Conservation (phyloP, 2,797 vertebrate species). For the Sitta carolinensis region DNA sequence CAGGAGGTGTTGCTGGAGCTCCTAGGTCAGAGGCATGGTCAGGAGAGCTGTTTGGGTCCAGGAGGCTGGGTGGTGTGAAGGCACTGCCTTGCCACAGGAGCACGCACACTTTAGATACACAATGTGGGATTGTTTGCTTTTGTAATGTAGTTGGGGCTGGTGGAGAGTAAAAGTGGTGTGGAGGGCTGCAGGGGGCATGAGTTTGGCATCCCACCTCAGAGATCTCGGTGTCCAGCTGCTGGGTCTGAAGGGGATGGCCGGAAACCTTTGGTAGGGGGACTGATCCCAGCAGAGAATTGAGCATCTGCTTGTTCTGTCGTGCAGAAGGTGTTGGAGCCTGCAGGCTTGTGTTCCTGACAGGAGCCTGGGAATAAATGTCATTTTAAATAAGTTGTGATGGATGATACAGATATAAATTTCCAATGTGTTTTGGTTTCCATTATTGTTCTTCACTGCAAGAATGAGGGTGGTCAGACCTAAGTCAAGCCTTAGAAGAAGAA, state of each 20-base stretch:
- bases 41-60: not conserved
- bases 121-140: fast-evolving
- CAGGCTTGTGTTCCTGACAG: not conserved
- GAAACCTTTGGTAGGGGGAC: not conserved
- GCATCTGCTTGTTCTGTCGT: not conserved
- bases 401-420: not conserved
- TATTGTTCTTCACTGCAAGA: not conserved
- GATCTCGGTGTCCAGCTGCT: not conserved
- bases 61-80: not conserved
- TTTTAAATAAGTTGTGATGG: not conserved
- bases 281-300: not conserved
- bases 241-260: not conserved
- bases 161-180: too few species aligned
- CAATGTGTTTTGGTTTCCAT: not conserved
- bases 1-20: fast-evolving
- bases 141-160: not conserved
- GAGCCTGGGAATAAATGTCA: not conserved
- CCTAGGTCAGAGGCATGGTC: fast-evolving
- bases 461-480: not conserved
- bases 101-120: fast-evolving
- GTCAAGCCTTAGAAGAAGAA: not conserved
- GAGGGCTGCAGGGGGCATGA: not conserved
- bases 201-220: not conserved
- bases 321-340: not conserved
- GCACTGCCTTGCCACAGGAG: not conserved